Base-by-base conservation (phyloP, 2,797 vertebrate species). In the Phoeniculus purpureus region DNA sequence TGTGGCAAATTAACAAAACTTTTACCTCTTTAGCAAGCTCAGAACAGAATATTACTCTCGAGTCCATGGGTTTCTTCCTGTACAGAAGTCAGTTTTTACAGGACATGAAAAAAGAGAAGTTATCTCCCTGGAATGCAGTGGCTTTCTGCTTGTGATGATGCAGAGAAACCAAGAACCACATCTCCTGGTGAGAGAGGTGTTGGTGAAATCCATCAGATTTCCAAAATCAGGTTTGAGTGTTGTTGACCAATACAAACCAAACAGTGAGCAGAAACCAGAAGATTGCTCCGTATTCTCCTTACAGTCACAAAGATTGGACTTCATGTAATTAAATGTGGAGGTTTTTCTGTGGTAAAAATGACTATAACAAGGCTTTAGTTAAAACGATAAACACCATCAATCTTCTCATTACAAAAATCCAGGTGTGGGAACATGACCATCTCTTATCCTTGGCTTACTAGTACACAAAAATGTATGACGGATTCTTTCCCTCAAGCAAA, bases 381-480 rank as follows among this genome's bases (percentile, higher is more conserved):
- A 80, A 84, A 85, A 25, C 10, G 81, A 71, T 37, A 74, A 85
- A 47, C 37, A 67, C 15, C 5, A 72, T 60, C 34, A 22, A 17
- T 51, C 34, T 31, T 61, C 27, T 64, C 15, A 62, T 71, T 72
- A n/a, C 80, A 89, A 47, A 82, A 70, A 45, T 15, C 31, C 21
- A 62, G 14, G 15, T 81, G 2, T 51, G 9, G 54, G 54, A 80
- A 72, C 15, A 40, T 48, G 59, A 14, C 51, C 15, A 58, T 47
- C 26, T 75, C 56, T 84, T 85, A 67, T 62, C 17, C 64, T 71
- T 73, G 6, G n/a, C 9, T 85, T 84, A 66, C 54, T 15, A 4
- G 7, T 92, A 74, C n/a, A 91, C 48, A 88, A 86, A 87, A 74
- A 77, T 4, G 1, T 67, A 58, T 80, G 51, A 91, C 84, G 20